phyloP scores from a whole-genome alignment of 2,797 vertebrate genomes.

The Enteromius radiatus region DNA sequence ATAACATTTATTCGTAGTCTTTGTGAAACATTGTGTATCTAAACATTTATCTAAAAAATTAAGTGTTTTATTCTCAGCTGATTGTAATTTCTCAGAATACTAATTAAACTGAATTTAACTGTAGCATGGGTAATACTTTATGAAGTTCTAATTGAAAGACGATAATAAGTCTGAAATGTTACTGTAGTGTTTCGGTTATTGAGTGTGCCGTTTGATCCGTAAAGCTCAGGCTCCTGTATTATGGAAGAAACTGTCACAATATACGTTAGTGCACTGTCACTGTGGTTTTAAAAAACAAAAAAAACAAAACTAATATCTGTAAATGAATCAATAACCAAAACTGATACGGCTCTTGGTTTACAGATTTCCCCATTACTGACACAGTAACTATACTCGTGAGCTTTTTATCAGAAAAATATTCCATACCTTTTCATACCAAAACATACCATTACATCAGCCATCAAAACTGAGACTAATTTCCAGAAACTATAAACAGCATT shows the following conservation, averaged over 20 bases:
- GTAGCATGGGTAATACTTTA: neutral
- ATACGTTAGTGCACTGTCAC: constrained; percentile 3
- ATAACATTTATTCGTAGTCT: neutral
- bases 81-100: constrained; percentile 6
- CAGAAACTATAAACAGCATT: constrained; percentile 11
- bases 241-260: neutral
- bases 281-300: neutral
- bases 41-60: neutral
- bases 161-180: neutral
- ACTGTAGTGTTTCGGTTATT: neutral
- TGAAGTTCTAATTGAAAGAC: neutral
- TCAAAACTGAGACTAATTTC: constrained; percentile 29
- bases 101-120: constrained; percentile 5
- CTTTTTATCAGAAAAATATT: constrained; percentile 14
- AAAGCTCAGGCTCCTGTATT: neutral
- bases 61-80: neutral
- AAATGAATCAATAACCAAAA: neutral
- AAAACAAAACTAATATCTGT: neutral
- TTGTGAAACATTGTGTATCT: neutral
- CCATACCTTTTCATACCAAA: constrained; percentile 11
- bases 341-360: neutral
- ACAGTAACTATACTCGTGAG: neutral
- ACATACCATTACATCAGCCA: constrained; percentile 24
- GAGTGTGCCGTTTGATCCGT: neutral
- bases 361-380: constrained; percentile 14